Evolutionary conservation across 2,797 vertebrate species (phyloP), one percentile per base, ranked within the genome.

Genomic region (Limosa lapponica): DNA sequence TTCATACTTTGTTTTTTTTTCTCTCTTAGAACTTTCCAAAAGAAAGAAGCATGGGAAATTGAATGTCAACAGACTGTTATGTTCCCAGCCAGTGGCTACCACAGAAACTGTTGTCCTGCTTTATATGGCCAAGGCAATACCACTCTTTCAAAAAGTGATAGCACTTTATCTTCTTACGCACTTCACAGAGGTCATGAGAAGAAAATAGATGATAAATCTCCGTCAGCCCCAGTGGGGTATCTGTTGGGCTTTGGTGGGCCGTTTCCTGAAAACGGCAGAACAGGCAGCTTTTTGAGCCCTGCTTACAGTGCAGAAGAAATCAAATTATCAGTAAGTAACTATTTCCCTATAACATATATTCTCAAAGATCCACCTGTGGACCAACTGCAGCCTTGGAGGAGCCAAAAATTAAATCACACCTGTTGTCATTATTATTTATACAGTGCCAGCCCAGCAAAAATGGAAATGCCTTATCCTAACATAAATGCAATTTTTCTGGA

Each of bases 291-390:
- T 32, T 36, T 90, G 65, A 96, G 88, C 66, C 61, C 86, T 79
- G 57, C 95, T 78, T 75, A 43, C 48, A 65, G 23, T 61, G 82
- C 51, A 1, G 95, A 97, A 70, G 97, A 97, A 83, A 83, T 69
- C 27, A 93, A 96, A 72, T 90, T 87, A 74, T 22, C 87, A 9
- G 98, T 98, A 92, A 98, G 98, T 97, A 86, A 73, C 49, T 87
- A 10, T 69, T 93, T 89, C 87, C 52, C 44, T 77, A 3, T 66
- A 66, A 77, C 15, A 13, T 44, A 44, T 41, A 46, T 71, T 49
- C n/a, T 65, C 70, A 77, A 81, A 93, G 52, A 65, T 73, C 51
- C 55, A 37, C 55, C 54, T 70, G 46, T 27, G 14, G 41, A 86
- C 34, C 34, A 89, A 72, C 48, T 69, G 41, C n/a, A 82, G 74